Evolutionary conservation across 2,113 vertebrate species (phyloP).

Genomic region (Rhinolophus ferrumequinum): DNA sequence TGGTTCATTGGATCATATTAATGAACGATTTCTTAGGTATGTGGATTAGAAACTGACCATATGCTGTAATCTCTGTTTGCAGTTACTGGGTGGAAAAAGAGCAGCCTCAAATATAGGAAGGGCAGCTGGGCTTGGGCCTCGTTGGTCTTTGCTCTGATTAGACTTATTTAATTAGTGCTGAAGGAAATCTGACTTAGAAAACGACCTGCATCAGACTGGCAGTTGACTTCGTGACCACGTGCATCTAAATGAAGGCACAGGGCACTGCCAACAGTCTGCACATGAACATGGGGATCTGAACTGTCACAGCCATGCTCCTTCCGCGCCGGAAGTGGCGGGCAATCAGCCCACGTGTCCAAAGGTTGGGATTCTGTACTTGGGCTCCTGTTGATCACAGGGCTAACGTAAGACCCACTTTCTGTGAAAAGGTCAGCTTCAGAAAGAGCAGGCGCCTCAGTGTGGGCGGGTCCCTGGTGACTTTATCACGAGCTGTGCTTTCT

Average conservation of each 20-base stretch:
- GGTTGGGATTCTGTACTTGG: not conserved
- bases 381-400: conserved; percentile 41
- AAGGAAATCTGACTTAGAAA: not conserved
- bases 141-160: not conserved
- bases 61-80: not conserved
- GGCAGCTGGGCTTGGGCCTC: fast-evolving
- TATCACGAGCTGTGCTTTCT: conserved; percentile 61
- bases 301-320: not conserved
- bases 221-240: not conserved
- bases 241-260: not conserved
- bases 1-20: not conserved
- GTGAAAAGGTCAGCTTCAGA: conserved; percentile 55
- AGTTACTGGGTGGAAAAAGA: not conserved
- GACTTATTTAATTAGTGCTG: not conserved
- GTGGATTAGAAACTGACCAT: not conserved
- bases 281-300: not conserved
- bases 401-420: conserved; percentile 36
- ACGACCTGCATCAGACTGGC: fast-evolving
- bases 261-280: not conserved
- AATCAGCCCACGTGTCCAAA: not conserved
- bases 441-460: not conserved
- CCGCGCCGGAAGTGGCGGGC: no score
- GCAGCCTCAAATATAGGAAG: not conserved
- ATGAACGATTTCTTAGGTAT: not conserved
- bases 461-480: conserved; percentile 71